These are phyloP conservation scores for Halocynthia roretzi DNA, from an alignment of 23 tunicate species.

Conservation along the genomic window DNA sequence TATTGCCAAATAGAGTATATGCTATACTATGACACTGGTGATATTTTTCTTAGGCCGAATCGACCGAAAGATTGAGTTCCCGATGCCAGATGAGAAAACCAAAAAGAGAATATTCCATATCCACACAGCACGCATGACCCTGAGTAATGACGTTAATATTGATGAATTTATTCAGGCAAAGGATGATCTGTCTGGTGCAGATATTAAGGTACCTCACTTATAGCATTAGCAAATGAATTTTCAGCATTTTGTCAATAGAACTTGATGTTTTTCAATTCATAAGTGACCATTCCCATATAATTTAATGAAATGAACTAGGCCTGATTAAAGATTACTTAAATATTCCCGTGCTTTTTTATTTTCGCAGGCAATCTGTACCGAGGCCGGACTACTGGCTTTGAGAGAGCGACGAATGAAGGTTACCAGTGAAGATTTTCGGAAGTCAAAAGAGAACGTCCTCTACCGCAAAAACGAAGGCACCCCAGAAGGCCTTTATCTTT, in stretches of 20 bases:
- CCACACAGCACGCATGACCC: conserved; percentile 96
- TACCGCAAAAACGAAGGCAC: conserved; percentile 96
- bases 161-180: conserved; percentile 94
- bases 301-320: not conserved
- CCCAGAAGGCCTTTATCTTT: conserved; percentile 91
- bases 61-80: conserved; percentile 97
- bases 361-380: conserved; percentile 89
- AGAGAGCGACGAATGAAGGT: conserved; percentile 97
- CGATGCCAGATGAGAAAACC: conserved; percentile 93
- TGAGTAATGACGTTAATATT: conserved; percentile 81
- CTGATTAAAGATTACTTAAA: not conserved
- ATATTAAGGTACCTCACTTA: conserved; percentile 49
- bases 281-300: not conserved
- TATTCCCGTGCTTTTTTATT: not conserved
- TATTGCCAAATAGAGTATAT: not conserved
- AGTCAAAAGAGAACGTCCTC: conserved; percentile 93
- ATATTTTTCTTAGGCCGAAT: conserved; percentile 55
- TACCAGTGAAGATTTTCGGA: conserved; percentile 84
- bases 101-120: conserved; percentile 91
- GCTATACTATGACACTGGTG: too few species aligned
- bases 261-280: not conserved
- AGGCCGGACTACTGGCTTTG: conserved; percentile 90
- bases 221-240: not conserved
- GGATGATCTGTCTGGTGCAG: conserved; percentile 96
- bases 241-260: not conserved